phyloP scores from a whole-genome alignment of 1,140 invertebrate genomes.

The Polypedilum vanderplanki region DNA sequence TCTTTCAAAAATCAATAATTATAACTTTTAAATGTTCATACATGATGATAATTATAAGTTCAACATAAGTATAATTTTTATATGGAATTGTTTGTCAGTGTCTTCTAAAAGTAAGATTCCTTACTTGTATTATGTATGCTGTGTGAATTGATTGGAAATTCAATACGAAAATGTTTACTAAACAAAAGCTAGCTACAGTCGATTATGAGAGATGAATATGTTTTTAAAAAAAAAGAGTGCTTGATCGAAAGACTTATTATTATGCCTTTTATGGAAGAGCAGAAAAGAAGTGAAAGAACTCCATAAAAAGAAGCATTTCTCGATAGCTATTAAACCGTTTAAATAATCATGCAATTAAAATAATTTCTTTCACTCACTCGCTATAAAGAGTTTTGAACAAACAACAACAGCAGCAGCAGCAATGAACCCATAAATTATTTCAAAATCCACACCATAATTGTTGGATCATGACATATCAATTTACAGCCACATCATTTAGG shows the following conservation, averaged over 20 bases:
- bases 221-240: not conserved
- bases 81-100: too few species aligned
- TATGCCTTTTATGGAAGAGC: not conserved
- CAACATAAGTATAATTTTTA: too few species aligned
- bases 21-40: too few species aligned
- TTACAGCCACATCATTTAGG: not conserved
- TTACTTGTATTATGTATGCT: not conserved
- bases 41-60: too few species aligned
- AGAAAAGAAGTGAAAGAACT: not conserved
- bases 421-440: constrained; percentile 7
- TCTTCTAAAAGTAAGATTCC: not conserved
- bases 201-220: not conserved
- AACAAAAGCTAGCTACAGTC: not conserved
- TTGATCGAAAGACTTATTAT: not conserved
- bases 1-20: too few species aligned
- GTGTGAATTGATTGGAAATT: constrained; percentile 15
- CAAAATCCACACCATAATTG: constrained; percentile 3
- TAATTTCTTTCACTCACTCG: not conserved
- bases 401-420: not conserved
- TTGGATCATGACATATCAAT: constrained; percentile 25
- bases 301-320: not conserved
- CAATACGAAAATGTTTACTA: constrained; percentile 21
- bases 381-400: not conserved
- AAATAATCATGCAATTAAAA: constrained; percentile 29
- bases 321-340: constrained; percentile 28